Evolutionary conservation across 1,140 invertebrate species (phyloP).

Genomic region (Micrasema minimum): DNA sequence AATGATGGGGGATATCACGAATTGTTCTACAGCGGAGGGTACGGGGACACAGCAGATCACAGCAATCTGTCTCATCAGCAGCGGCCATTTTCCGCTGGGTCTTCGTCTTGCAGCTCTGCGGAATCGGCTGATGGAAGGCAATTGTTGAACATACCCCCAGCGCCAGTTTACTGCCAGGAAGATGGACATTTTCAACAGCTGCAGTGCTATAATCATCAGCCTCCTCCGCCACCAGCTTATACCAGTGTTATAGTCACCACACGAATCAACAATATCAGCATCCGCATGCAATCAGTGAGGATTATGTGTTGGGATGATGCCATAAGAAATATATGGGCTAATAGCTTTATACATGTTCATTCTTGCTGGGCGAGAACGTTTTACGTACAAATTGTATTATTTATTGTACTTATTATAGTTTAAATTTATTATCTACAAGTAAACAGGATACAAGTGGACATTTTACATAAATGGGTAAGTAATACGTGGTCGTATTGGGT

Average conservation of each 20-base stretch:
- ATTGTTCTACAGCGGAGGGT: slow-evolving; percentile 62
- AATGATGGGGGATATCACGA: slow-evolving; percentile 60
- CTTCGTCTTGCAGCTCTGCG: slow-evolving; percentile 62
- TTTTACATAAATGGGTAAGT: too few relatives aligned
- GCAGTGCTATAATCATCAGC: slow-evolving; percentile 57
- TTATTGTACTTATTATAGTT: too few relatives aligned
- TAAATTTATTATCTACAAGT: too few relatives aligned
- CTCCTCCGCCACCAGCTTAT: slow-evolving; percentile 55
- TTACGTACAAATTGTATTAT: background rate
- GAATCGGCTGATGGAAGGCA: slow-evolving; percentile 59
- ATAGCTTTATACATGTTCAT: too few relatives aligned
- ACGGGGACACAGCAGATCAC: slow-evolving; percentile 55
- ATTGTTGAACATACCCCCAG: slow-evolving; percentile 39
- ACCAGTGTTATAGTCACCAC: slow-evolving; percentile 65
- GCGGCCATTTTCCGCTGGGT: slow-evolving; percentile 63
- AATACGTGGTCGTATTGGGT: too few relatives aligned
- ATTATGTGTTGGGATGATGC: too few relatives aligned
- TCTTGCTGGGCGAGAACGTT: too few relatives aligned
- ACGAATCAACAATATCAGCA: slow-evolving; percentile 64
- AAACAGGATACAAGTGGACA: too few relatives aligned
- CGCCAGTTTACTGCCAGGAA: slow-evolving; percentile 59
- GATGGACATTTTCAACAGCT: slow-evolving; percentile 56
- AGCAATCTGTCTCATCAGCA: slow-evolving; percentile 59
- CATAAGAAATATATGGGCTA: too few relatives aligned
- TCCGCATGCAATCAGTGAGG: slow-evolving; percentile 59